Base-by-base conservation (phyloP, 2,888 invertebrate genomes). In the Ornithoptera alexandrae region DNA sequence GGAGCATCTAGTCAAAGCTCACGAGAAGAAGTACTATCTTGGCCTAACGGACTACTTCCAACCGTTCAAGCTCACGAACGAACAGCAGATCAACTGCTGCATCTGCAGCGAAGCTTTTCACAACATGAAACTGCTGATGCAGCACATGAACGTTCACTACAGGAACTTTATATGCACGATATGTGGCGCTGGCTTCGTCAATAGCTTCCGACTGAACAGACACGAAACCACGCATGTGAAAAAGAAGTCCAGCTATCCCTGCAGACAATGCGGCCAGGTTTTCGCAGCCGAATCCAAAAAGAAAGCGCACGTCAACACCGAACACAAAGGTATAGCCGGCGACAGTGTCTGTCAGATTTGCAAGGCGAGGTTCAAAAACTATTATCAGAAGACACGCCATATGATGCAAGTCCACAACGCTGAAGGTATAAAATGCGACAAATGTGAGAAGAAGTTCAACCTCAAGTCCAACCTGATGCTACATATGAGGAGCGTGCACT, bases 281-380 rank as follows among this genome's bases (percentile, higher is more conserved):
- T 92, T 92, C 73, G 83, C 87, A 0, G 88, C 87, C 0, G 90
- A 91, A 61, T 90, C 89, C 0, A 90, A 91, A 69, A 88, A 87
- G 74, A 91, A 90, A 57, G 86, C 89, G 0, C 92, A 92, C 59
- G 87, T 90, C 0, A 91, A 90, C 22, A 87, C 86, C 0, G 90
- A 89, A 64, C 92, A 92, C 36, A 90, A 89, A 70, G 91, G 90
- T 0, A 88, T 91, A 1, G 90, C 88, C 2, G 92, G 92, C 0
- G 88, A 91, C 59, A 90, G 90, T 66, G 90, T 91, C 0, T 94
- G 88, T 50, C 89, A 89, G 67, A 90, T 92, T 8, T 92, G 92
- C 74, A 90, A 90, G 66, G 86, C 89, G 0, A 80, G 91, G 4
- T 92, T 92, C 68, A 89, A 90, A 76, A 92, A 91, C 72, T 91